These are phyloP conservation scores for Peromyscus attwateri DNA, from an alignment of 2,797 vertebrate genomes.

Conservation along the genomic window DNA sequence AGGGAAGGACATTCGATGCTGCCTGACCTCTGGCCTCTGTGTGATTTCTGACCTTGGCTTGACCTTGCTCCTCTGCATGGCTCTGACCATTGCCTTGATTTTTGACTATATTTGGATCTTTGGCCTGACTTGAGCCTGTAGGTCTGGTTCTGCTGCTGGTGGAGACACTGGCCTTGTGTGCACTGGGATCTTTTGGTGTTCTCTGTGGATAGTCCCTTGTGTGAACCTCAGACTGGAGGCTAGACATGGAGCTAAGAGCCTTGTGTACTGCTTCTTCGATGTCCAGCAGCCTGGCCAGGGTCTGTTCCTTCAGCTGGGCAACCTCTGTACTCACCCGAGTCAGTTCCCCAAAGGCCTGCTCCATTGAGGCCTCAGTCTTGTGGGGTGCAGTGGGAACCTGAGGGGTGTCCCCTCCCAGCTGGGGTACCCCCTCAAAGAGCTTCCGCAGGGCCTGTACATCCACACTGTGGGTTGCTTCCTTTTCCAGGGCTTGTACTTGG, in stretches of 20 bases:
- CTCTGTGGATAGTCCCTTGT: conserved; percentile 90
- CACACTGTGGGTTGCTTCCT: conserved; percentile 91
- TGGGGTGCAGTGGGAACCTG: neutral
- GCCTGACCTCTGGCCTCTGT: conserved; percentile 87
- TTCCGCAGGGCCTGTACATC: conserved; percentile 90
- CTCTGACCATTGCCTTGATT: neutral
- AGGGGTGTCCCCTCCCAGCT: conserved; percentile 87
- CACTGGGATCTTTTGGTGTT: conserved; percentile 86
- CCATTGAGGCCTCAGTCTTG: conserved; percentile 90
- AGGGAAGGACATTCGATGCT: conserved; percentile 37
- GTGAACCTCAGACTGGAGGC: conserved; percentile 94
- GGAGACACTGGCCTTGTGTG: conserved; percentile 91
- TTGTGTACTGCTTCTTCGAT: conserved; percentile 96
- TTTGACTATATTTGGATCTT: neutral
- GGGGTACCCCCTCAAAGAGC: conserved; percentile 93
- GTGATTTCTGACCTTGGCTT: conserved; percentile 84
- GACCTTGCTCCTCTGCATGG: neutral
- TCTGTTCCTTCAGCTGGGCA: conserved; percentile 95
- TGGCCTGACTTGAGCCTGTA: conserved; percentile 67
- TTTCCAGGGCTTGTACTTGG: conserved; percentile 93
- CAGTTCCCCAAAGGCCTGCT: conserved; percentile 94
- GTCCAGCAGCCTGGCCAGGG: conserved; percentile 93
- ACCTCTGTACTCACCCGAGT: conserved; percentile 95
- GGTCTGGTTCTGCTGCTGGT: conserved; percentile 91
- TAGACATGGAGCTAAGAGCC: conserved; percentile 95